Evolutionary conservation across 1,140 invertebrate species (phyloP).

Genomic region (Drosophila nigrodunni): DNA sequence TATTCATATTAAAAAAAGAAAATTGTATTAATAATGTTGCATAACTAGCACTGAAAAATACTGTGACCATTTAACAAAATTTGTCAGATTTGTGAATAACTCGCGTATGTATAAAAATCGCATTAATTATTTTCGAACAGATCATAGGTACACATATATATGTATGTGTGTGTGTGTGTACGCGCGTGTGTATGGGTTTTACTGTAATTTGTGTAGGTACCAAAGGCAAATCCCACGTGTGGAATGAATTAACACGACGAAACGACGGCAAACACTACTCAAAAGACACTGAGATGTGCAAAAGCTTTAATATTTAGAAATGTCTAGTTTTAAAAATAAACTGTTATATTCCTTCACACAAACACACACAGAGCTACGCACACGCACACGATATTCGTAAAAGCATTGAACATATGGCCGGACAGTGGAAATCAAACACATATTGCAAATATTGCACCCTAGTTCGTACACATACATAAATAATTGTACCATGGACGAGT

Average conservation of each 20-base stretch:
- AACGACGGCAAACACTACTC: conserved; percentile 81
- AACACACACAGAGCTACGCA: background rate
- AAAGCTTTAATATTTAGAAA: conserved; percentile 77
- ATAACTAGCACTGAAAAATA: conserved; percentile 54
- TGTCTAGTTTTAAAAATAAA: conserved; percentile 79
- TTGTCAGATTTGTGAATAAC: background rate
- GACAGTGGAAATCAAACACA: conserved; percentile 31
- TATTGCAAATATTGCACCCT: conserved; percentile 52
- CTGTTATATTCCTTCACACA: conserved; percentile 54
- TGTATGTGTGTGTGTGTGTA: background rate
- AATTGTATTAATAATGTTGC: conserved; percentile 64
- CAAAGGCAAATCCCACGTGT: conserved; percentile 71
- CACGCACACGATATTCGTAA: conserved; percentile 68
- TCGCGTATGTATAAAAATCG: background rate
- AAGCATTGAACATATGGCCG: conserved; percentile 54
- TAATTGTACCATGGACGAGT: background rate
- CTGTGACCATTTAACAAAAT: conserved; percentile 12
- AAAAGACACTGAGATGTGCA: conserved; percentile 77
- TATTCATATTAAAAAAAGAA: conserved; percentile 30
- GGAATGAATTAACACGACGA: conserved; percentile 60
- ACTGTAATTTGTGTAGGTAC: conserved; percentile 42
- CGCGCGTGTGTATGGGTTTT: background rate
- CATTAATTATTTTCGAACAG: background rate
- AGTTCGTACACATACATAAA: conserved; percentile 13
- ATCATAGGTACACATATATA: no score